These are phyloP conservation scores for Columba livia DNA, from an alignment of 2,113 vertebrate genomes.

Conservation along the genomic window DNA sequence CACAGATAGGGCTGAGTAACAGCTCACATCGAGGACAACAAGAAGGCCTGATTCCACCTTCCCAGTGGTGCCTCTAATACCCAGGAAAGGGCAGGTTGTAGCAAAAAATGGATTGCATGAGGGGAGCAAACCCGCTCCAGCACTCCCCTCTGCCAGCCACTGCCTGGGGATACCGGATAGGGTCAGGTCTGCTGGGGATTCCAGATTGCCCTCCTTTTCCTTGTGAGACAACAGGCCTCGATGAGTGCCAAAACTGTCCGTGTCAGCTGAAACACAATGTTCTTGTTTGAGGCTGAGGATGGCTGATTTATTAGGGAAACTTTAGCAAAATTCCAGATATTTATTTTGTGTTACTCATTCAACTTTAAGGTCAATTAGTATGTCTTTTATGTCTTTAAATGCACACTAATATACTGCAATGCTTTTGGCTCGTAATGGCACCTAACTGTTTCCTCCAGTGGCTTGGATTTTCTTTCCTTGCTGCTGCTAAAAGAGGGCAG, in stretches of 20 bases:
- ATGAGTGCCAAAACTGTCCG: fast-evolving
- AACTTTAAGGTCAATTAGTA: background rate
- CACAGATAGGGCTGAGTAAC: background rate
- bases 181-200: background rate
- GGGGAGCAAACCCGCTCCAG: background rate
- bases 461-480: background rate
- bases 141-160: background rate
- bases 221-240: fast-evolving
- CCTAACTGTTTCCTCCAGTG: background rate
- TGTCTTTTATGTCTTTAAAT: background rate
- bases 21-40: background rate
- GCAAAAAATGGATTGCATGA: fast-evolving
- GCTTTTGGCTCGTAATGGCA: background rate
- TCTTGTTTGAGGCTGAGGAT: background rate
- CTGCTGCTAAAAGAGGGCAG: background rate
- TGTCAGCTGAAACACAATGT: fast-evolving
- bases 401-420: background rate
- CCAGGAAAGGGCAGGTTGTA: background rate
- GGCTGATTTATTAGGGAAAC: background rate
- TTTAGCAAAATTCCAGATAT: background rate
- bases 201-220: fast-evolving
- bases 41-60: background rate
- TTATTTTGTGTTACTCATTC: background rate
- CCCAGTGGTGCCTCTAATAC: background rate
- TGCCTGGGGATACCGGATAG: background rate